Percentiles rank a stretch among this genome's conserved stretches.
Evolutionary conservation across 2,797 vertebrate genomes (phyloP).

Genomic region (Gymnothorax javanicus): DNA sequence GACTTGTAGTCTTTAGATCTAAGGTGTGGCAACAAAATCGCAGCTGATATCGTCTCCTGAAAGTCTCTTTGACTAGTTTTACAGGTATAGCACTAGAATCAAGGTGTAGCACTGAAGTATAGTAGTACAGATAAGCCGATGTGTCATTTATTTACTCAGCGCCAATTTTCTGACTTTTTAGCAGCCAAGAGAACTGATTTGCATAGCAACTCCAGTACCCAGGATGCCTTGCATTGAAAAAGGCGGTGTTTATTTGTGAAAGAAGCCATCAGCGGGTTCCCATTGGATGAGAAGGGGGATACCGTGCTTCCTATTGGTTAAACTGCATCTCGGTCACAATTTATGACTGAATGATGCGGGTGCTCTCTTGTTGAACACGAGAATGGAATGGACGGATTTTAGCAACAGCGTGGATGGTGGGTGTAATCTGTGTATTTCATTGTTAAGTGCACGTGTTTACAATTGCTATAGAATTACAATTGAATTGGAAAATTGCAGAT

Average conservation of each 20-base stretch:
- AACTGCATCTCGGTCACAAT: slow-evolving; percentile 39
- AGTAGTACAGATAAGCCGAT: background rate
- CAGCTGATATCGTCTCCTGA: slow-evolving; percentile 16
- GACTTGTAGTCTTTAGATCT: slow-evolving; percentile 57
- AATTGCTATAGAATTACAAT: slow-evolving; percentile 6
- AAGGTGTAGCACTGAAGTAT: background rate
- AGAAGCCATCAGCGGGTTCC: background rate
- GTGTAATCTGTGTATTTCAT: slow-evolving; percentile 37
- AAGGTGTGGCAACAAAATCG: slow-evolving; percentile 62
- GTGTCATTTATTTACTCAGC: background rate
- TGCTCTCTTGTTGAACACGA: slow-evolving; percentile 54
- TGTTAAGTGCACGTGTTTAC: slow-evolving; percentile 23
- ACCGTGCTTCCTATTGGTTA: slow-evolving; percentile 53
- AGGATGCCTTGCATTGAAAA: slow-evolving; percentile 36
- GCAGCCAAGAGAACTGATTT: background rate
- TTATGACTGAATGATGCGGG: slow-evolving; percentile 57
- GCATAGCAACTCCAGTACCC: slow-evolving; percentile 44
- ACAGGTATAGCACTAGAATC: background rate
- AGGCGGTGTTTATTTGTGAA: slow-evolving; percentile 27
- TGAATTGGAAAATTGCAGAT: background rate
- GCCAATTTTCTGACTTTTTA: slow-evolving; percentile 13
- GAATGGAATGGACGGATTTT: slow-evolving; percentile 55
- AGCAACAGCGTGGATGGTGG: slow-evolving; percentile 61
- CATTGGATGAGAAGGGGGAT: slow-evolving; percentile 54
- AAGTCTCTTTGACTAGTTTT: background rate